Evolutionary conservation across 2,888 invertebrate species (phyloP), one percentile per base, ranked within the genome.

Genomic region (Orthosia gothica): DNA sequence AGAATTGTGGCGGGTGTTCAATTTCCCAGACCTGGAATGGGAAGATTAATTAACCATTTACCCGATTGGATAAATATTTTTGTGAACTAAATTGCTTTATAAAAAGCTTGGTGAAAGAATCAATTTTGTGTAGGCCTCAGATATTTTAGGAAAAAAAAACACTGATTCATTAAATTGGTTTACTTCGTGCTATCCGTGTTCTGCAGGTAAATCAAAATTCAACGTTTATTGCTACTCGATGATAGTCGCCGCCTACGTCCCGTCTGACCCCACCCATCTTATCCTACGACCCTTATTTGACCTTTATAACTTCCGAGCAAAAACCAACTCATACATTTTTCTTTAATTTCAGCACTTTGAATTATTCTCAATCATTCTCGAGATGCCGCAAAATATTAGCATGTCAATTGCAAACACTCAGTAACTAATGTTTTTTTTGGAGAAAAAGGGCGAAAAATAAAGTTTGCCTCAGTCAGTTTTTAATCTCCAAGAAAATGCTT

Each of bases 401-500:
- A 40, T 40, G 72, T 67, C 82, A 65, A 54, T 62, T 50, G 62
- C 61, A 54, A 74, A 49, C 50, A 49, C 23, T 16, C 40, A 32
- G 32, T 47, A 58, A 26, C 57, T 49, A 26, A 47, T 40, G 55
- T 61, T 23, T 66, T 66, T 58, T 65, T 78, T 45, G 3, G 26
- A 15, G 52, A 52, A 79, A 76, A 76, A 57, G 49, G 55, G 20
- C 66, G 65, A n/a, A 57, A 65, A 72, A 72, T 70, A 77, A 72
- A 62, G 67, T 78, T 75, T 69, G 73, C 50, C n/a, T 62, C 61
- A 71, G 80, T 71, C 75, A 70, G 76, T 81, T 79, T 86, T 86
- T 80, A 85, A 87, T 88, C 83, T 85, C 57, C n/a, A 79, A 85
- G 82, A 80, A 83, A 86, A 83, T 76, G 76, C 75, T 76, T 74